Conservation (phyloP, 2,888 invertebrate genomes). For the Drosophila engyochracea region DNA sequence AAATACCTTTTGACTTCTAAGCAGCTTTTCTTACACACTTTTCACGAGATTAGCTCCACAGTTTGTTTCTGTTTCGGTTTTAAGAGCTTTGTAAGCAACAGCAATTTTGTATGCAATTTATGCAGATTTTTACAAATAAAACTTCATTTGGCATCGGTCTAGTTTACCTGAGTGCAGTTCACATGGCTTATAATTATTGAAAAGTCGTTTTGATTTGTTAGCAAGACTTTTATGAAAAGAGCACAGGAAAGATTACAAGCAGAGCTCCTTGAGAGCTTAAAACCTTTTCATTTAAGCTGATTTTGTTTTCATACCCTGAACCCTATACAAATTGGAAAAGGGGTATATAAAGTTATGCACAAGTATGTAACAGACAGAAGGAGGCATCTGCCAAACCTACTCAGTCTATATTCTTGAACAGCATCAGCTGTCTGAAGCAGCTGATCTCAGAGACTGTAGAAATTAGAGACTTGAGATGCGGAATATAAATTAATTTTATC, state of each 20-base stretch:
- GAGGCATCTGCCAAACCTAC: fast-evolving
- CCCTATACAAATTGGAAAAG: not conserved
- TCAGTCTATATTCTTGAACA: not conserved
- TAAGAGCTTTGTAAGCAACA: not conserved
- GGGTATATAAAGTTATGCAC: not conserved
- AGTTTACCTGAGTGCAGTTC: not conserved
- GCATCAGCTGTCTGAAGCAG: not conserved
- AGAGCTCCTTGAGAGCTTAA: not conserved
- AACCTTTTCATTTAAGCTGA: not conserved
- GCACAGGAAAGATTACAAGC: not conserved
- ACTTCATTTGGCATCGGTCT: not conserved
- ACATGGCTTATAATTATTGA: not conserved
- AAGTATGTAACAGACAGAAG: not conserved
- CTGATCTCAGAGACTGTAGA: not conserved
- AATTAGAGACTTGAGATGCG: not conserved
- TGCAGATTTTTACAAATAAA: not conserved
- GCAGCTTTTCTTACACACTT: slow-evolving; percentile 26
- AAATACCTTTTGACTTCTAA: slow-evolving; percentile 47
- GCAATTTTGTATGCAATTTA: not conserved
- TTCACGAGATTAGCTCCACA: slow-evolving; percentile 30
- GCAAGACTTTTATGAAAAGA: not conserved
- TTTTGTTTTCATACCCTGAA: not conserved
- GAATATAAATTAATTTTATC: not conserved
- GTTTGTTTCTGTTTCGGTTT: slow-evolving; percentile 4
- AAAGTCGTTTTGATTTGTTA: not conserved